A percentile compares a stretch with the other conserved stretches of the same genome.
These are phyloP conservation scores for Platalea minor DNA, from an alignment of 2,797 vertebrate genomes.

Conservation along the genomic window DNA sequence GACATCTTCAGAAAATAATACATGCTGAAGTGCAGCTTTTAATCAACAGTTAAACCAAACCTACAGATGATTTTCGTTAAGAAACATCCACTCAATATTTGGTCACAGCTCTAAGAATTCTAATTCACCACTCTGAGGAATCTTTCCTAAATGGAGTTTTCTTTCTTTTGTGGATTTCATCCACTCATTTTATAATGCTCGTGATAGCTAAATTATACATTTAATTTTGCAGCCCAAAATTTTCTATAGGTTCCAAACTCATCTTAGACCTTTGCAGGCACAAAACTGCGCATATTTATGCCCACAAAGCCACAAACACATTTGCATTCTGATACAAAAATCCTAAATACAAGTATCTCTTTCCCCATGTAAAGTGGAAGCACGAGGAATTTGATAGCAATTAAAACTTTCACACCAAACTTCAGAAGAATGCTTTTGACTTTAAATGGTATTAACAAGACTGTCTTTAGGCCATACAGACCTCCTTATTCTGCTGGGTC, in stretches of 20 bases:
- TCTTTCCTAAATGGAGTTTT: background rate
- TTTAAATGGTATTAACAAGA: background rate
- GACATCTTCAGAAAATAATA: background rate
- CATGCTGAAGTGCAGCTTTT: background rate
- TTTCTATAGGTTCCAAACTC: background rate
- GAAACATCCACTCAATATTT: background rate
- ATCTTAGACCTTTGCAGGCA: background rate
- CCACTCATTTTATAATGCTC: background rate
- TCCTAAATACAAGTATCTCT: background rate
- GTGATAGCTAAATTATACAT: background rate
- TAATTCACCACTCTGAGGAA: background rate
- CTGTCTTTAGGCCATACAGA: slow-evolving; percentile 52
- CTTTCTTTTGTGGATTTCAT: background rate
- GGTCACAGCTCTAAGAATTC: background rate
- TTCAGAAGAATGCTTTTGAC: background rate
- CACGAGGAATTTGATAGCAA: background rate
- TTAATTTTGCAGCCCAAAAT: background rate
- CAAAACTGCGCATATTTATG: background rate
- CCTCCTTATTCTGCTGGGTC: slow-evolving; percentile 99
- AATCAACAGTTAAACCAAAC: background rate
- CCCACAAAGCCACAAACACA: background rate
- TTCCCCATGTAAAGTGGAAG: background rate
- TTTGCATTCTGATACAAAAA: background rate
- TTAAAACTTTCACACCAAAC: background rate
- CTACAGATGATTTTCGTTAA: background rate